These are phyloP conservation scores for Zophobas morio DNA, from an alignment of 1,140 invertebrate species.

Conservation along the genomic window DNA sequence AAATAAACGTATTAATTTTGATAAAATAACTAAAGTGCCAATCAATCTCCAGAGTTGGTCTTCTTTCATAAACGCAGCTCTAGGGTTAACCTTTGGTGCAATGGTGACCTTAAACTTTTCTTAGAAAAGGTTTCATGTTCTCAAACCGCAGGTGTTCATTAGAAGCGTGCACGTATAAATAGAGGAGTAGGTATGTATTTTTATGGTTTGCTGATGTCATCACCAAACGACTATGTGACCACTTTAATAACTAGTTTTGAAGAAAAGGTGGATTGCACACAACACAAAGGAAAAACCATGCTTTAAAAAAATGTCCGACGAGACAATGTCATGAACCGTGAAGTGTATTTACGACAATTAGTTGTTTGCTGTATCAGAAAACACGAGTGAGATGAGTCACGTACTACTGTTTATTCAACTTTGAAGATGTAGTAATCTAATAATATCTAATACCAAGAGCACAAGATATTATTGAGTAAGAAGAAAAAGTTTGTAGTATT, in stretches of 20 bases:
- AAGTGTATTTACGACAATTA: constrained; percentile 21
- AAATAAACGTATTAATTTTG: too few species aligned
- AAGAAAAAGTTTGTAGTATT: not conserved
- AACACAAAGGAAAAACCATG: constrained; percentile 9
- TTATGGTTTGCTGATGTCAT: constrained; percentile 42
- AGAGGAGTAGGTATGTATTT: constrained; percentile 28
- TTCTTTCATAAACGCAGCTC: too few species aligned
- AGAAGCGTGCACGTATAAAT: constrained; percentile 31
- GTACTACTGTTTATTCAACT: constrained; percentile 19
- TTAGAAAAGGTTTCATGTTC: constrained; percentile 28
- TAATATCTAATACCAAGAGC: not conserved
- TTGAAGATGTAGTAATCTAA: not conserved
- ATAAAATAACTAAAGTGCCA: too few species aligned
- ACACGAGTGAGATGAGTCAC: constrained; percentile 12
- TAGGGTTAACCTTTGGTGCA: not conserved
- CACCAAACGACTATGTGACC: constrained; percentile 28
- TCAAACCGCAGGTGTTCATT: constrained; percentile 39
- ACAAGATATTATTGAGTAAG: not conserved
- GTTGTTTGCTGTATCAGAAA: not conserved
- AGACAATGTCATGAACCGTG: constrained; percentile 19
- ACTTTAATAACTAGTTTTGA: constrained; percentile 19
- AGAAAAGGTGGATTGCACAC: not conserved
- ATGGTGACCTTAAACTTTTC: constrained; percentile 39
- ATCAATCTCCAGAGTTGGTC: too few species aligned
- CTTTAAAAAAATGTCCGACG: constrained; percentile 14